These are phyloP conservation scores for Cylloceria caligata DNA, from an alignment of 2,888 invertebrate genomes.

Conservation along the genomic window DNA sequence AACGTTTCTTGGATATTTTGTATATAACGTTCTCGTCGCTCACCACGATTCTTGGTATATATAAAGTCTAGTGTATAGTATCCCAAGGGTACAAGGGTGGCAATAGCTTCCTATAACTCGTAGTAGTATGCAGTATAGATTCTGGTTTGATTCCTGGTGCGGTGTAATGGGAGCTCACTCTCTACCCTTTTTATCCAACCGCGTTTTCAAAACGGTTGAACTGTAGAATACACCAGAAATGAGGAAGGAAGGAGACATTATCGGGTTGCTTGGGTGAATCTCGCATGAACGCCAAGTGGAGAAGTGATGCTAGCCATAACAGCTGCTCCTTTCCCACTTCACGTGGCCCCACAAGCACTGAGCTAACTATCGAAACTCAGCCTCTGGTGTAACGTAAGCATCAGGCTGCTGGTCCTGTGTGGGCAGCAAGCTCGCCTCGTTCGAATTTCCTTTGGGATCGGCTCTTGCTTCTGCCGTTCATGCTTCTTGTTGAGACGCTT, in stretches of 20 bases:
- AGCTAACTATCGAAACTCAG: conserved; percentile 64
- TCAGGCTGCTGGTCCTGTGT: conserved; percentile 17
- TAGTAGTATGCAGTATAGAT: conserved; percentile 49
- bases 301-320: conserved; percentile 78
- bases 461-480: conserved; percentile 32
- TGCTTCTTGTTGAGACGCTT: conserved; percentile 62
- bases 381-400: conserved; percentile 38
- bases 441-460: conserved; percentile 66
- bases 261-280: conserved; percentile 57
- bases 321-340: conserved; percentile 70
- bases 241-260: conserved; percentile 50
- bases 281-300: conserved; percentile 67
- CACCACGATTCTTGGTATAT: conserved; percentile 8
- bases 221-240: conserved; percentile 48
- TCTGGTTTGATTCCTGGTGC: conserved; percentile 63
- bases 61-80: background rate
- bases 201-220: conserved; percentile 29
- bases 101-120: conserved; percentile 61
- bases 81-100: conserved; percentile 59
- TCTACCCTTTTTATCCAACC: conserved; percentile 61
- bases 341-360: conserved; percentile 58
- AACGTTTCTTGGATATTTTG: conserved; percentile 41
- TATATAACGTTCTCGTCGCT: conserved; percentile 35
- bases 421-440: conserved; percentile 25
- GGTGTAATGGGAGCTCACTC: conserved; percentile 55